Conservation (phyloP, 1,140 invertebrate species). For the Halesus radiatus region DNA sequence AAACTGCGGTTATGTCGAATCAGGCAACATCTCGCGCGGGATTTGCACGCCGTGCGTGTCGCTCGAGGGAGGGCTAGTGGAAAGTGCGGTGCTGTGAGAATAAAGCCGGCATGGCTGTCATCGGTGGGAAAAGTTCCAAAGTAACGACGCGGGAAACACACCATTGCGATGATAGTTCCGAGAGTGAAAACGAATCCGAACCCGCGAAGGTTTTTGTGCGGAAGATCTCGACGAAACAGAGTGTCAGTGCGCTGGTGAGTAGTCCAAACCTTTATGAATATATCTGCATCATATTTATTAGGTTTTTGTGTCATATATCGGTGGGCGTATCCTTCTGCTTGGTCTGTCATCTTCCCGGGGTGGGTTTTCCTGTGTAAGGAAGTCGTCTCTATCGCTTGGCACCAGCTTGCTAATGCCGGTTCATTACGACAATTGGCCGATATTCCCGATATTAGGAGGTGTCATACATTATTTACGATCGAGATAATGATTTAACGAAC, state of each 20-base stretch:
- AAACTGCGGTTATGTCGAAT: constrained; percentile 27
- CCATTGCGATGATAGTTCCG: constrained; percentile 66
- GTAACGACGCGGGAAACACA: not conserved
- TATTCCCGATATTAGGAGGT: no score
- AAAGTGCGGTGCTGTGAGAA: not conserved
- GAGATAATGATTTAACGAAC: no score
- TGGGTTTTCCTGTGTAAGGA: no score
- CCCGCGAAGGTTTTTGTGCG: constrained; percentile 76
- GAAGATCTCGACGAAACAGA: constrained; percentile 76
- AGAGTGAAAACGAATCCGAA: constrained; percentile 78
- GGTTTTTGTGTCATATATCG: not conserved
- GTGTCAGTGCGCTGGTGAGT: constrained; percentile 39
- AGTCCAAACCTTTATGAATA: no score
- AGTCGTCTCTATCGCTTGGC: no score
- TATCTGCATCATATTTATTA: no score
- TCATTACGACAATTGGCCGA: no score
- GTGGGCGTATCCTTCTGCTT: not conserved
- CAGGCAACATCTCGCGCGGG: not conserved
- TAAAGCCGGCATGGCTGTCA: not conserved
- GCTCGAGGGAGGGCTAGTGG: not conserved
- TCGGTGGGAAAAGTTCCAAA: constrained; percentile 2
- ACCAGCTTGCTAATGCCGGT: no score
- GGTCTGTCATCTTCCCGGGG: no score
- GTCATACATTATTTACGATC: no score
- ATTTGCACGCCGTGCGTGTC: not conserved